phyloP scores from a whole-genome alignment of 1,140 invertebrate genomes.

The Gryllus bimaculatus region DNA sequence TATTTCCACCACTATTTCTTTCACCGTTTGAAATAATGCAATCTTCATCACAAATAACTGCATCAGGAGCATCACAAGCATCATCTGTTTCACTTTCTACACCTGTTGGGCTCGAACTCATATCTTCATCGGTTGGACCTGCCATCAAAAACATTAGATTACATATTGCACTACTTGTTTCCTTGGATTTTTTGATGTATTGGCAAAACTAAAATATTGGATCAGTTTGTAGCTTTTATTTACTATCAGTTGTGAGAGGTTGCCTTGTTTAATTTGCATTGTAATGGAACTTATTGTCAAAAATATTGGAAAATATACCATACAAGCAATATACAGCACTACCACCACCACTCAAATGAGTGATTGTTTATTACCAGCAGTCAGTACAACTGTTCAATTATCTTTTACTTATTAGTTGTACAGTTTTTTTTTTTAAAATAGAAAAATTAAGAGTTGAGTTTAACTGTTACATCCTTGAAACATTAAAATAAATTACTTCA shows the following conservation, averaged over 20 bases:
- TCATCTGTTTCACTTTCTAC: slow-evolving; percentile 6
- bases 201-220: neutral
- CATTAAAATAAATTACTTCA: too few species aligned
- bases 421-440: too few species aligned
- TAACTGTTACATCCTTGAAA: too few species aligned
- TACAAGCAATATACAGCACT: too few species aligned
- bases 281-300: too few species aligned
- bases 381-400: too few species aligned
- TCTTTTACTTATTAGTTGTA: too few species aligned
- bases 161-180: too few species aligned
- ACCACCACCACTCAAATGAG: too few species aligned
- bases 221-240: neutral
- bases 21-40: neutral
- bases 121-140: slow-evolving; percentile 9
- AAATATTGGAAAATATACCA: too few species aligned
- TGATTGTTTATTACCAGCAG: too few species aligned
- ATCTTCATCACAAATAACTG: neutral
- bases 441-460: too few species aligned
- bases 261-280: neutral
- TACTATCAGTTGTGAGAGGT: neutral
- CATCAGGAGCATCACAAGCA: neutral
- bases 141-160: neutral
- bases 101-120: slow-evolving; percentile 10
- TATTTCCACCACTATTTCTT: neutral
- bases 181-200: neutral